Evolutionary conservation across 2,888 invertebrate genomes (phyloP), one percentile per base, ranked within the genome.

Genomic region (Apotomis turbidana): DNA sequence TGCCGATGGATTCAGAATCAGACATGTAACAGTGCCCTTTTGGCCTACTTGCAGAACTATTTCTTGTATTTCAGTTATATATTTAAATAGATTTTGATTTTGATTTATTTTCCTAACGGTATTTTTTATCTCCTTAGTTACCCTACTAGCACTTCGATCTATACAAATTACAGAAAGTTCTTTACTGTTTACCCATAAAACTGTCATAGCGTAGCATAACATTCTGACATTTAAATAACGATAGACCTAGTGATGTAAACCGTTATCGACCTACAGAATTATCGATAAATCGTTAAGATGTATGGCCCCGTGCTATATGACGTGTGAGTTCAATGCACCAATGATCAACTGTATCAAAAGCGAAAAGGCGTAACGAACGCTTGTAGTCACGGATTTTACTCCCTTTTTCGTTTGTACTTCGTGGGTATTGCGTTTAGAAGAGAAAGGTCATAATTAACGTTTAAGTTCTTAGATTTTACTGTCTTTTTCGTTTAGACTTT

Each of bases 271-370:
- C 69, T 60, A 73, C 73, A 73, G 66, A 59, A 63, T 58, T 79
- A 80, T 82, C 80, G 81, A 83, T 78, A 81, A 78, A 77, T 81
- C 78, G 80, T 77, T 57, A 67, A 60, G 76, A 74, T 64, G 85
- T 77, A 80, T 67, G 80, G 66, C 80, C 79, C 77, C 79, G 89
- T 90, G 91, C 90, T 89, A 91, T 91, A 91, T 89, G 90, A 71
- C 57, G 71, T 60, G 84, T 74, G 80, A 80, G 91, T 85, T 86
- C 89, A 84, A 84, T 75, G 87, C 75, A 79, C 72, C 60, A 36
- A 27, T 49, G 13, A 13, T 6, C 38, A 36, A 12, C 15, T 10
- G 10, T 5, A 41, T 44, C n/a, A 55, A 46, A 46, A 57, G 55
- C 36, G 27, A 46, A 57, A 66, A 9, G 46, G 27, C 44, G 9